A percentile compares a stretch with the other conserved stretches of the same genome.
phyloP scores from a whole-genome alignment of 2,888 invertebrate genomes.

The Limnephilus lunatus region DNA sequence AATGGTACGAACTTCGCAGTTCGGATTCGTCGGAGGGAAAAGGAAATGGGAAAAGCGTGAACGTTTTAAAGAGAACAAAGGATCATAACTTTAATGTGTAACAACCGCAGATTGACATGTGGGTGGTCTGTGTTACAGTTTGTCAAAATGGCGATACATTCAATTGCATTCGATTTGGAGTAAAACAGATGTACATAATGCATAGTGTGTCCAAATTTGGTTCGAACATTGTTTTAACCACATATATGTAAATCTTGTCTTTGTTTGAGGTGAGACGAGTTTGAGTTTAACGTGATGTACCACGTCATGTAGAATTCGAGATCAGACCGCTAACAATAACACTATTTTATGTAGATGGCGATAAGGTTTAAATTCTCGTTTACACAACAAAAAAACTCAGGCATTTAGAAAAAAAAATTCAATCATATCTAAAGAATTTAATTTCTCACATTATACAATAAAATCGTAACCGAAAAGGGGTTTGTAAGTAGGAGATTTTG shows the following conservation, averaged over 20 bases:
- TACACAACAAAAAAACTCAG: too few species aligned
- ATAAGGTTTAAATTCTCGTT: too few species aligned
- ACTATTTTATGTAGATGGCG: too few species aligned
- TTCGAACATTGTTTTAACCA: neutral
- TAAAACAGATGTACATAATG: too few species aligned
- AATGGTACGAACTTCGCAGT: neutral
- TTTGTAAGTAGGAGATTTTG: too few species aligned
- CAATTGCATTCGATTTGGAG: neutral
- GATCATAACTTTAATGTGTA: neutral
- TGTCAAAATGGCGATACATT: neutral
- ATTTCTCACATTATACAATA: too few species aligned
- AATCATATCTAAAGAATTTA: too few species aligned
- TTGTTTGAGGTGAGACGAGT: neutral
- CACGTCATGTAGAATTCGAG: too few species aligned
- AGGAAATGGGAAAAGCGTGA: slow-evolving; percentile 15
- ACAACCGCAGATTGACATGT: slow-evolving; percentile 1
- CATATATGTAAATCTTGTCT: neutral
- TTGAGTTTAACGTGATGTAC: too few species aligned
- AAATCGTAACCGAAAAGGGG: too few species aligned
- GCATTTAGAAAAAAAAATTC: too few species aligned
- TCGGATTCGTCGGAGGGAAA: neutral
- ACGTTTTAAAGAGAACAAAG: slow-evolving; percentile 20
- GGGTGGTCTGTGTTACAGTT: slow-evolving; percentile 14
- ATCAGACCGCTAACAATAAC: too few species aligned
- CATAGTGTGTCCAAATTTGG: neutral